Evolutionary conservation across 1,140 invertebrate species (phyloP).

Genomic region (Adoxophyes honmai): DNA sequence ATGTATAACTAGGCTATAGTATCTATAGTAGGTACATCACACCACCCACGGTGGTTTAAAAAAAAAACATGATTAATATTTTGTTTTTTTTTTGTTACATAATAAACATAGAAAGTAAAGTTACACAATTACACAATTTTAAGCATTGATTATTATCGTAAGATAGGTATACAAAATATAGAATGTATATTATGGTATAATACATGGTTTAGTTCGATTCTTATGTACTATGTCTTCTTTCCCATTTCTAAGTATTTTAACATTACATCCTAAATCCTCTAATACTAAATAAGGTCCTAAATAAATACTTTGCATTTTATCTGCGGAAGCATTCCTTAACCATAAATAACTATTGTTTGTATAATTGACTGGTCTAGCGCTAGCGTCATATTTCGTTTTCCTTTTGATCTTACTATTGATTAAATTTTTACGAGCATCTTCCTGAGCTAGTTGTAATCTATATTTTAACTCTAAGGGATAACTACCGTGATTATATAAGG

Average conservation of each 20-base stretch:
- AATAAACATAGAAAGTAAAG: too few species aligned
- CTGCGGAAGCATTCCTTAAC: not conserved
- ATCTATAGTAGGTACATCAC: too few species aligned
- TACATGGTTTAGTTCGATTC: too few species aligned
- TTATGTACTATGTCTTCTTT: constrained; percentile 10
- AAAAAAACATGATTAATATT: too few species aligned
- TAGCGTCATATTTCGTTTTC: constrained; percentile 11
- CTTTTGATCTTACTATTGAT: constrained; percentile 17
- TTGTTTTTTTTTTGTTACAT: too few species aligned
- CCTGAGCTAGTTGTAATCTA: constrained; percentile 16
- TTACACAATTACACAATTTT: too few species aligned
- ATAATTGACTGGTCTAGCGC: constrained; percentile 3
- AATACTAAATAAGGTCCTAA: constrained; percentile 1
- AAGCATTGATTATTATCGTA: too few species aligned
- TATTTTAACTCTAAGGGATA: constrained; percentile 20
- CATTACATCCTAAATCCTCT: not conserved
- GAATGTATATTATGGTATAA: too few species aligned
- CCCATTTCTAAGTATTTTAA: not conserved
- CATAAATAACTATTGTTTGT: not conserved
- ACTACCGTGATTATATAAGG: constrained; percentile 5
- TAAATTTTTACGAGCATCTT: constrained; percentile 19
- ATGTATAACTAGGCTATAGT: too few species aligned
- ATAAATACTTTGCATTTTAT: constrained; percentile 9
- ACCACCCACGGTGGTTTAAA: too few species aligned
- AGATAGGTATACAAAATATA: too few species aligned